A percentile compares a stretch with the other conserved stretches of the same genome.
phyloP scores from a whole-genome alignment of 2,888 invertebrate species.

The Urechis unicinctus region DNA sequence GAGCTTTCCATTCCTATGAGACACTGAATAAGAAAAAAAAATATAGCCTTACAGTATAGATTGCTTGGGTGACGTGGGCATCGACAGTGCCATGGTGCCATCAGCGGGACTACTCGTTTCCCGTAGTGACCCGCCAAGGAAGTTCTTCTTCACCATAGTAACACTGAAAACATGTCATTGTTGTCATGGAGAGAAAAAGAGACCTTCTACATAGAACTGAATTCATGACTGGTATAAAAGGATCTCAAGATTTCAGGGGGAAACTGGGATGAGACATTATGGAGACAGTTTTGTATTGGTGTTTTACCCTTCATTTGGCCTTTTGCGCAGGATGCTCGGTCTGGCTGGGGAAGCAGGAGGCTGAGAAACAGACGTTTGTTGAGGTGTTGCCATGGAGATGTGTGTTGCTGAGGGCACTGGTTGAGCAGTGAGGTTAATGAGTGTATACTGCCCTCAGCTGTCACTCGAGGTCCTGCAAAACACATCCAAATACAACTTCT shows the following conservation, averaged over 20 bases:
- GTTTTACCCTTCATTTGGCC: neutral
- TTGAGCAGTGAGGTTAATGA: neutral
- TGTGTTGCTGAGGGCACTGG: neutral
- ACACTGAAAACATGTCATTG: too few relatives aligned
- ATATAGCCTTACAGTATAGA: neutral
- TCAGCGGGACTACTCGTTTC: neutral
- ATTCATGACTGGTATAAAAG: too few relatives aligned
- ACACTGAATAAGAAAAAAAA: too few relatives aligned
- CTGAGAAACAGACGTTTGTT: neutral
- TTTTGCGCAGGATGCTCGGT: neutral
- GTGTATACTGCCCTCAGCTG: too few relatives aligned
- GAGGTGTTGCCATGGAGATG: too few relatives aligned
- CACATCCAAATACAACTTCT: too few relatives aligned
- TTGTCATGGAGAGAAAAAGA: neutral
- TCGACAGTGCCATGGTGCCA: neutral
- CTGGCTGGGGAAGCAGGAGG: neutral
- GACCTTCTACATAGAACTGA: neutral
- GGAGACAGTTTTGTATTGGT: too few relatives aligned
- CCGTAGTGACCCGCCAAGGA: neutral
- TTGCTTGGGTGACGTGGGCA: neutral
- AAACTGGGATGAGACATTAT: too few relatives aligned
- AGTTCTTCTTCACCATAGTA: neutral
- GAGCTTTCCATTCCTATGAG: too few relatives aligned
- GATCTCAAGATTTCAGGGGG: too few relatives aligned
- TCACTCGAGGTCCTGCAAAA: too few relatives aligned